Conservation (phyloP, 2,113 vertebrate genomes). For the Oreamnos americanus region DNA sequence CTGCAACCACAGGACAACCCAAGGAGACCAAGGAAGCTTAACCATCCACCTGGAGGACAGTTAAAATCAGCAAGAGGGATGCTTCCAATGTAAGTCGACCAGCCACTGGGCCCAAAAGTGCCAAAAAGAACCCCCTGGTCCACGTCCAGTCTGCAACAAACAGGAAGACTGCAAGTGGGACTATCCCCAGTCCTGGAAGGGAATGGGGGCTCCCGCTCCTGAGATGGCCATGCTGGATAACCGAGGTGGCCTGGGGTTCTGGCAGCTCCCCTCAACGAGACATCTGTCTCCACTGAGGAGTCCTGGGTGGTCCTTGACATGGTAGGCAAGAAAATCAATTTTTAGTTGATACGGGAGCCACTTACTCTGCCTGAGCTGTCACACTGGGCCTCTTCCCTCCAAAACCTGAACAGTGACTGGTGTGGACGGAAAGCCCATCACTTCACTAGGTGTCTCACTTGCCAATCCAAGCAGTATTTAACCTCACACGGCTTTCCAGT, state of each 20-base stretch:
- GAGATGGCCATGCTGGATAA: not conserved
- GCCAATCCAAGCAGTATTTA: not conserved
- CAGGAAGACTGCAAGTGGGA: not conserved
- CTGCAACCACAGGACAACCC: not conserved
- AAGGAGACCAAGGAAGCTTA: not conserved
- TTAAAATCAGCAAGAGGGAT: not conserved
- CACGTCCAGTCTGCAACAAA: not conserved
- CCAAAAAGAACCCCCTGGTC: not conserved
- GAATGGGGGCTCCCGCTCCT: not conserved
- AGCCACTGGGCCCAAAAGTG: not conserved
- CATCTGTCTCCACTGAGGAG: not conserved
- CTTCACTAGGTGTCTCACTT: not conserved
- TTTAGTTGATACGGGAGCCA: not conserved
- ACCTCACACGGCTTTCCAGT: not conserved
- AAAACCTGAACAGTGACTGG: not conserved
- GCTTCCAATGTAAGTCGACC: not conserved
- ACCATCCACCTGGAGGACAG: not conserved
- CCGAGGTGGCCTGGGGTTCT: not conserved
- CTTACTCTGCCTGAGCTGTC: not conserved
- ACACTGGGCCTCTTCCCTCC: not conserved
- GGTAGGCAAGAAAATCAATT: not conserved
- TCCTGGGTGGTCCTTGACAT: not conserved
- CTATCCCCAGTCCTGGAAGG: not conserved
- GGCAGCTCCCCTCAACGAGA: not conserved
- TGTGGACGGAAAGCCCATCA: not conserved